Conservation (phyloP, 1,140 invertebrate genomes). For the Agrilus planipennis region DNA sequence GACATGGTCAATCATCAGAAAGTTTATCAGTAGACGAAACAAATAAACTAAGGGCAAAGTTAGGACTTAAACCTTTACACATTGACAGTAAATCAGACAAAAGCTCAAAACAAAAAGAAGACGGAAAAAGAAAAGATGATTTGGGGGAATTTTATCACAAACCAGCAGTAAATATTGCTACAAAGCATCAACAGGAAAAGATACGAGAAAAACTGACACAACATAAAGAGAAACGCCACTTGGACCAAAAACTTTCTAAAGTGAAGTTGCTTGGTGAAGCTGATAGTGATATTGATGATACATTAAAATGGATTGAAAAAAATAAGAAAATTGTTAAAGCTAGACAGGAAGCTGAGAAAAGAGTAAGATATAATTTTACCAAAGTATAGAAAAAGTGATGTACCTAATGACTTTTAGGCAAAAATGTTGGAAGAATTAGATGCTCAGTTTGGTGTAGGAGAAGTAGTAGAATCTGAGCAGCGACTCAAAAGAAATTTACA, state of each 20-base stretch:
- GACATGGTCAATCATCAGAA: conserved; percentile 33
- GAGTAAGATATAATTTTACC: conserved; percentile 42
- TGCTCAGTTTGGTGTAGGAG: conserved; percentile 82
- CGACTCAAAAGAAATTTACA: conserved; percentile 44
- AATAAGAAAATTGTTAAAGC: conserved; percentile 66
- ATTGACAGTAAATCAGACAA: conserved; percentile 38
- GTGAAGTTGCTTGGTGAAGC: conserved; percentile 61
- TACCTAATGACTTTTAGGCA: conserved; percentile 55
- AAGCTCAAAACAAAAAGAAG: conserved; percentile 33
- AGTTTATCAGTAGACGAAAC: conserved; percentile 81
- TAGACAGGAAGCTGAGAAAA: conserved; percentile 74
- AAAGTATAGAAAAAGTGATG: conserved; percentile 5
- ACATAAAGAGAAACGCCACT: conserved; percentile 65
- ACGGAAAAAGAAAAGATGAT: conserved; percentile 55
- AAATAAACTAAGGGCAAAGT: conserved; percentile 80
- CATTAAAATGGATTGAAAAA: conserved; percentile 69
- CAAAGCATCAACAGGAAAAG: conserved; percentile 68
- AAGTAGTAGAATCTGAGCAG: conserved; percentile 70
- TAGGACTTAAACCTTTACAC: conserved; percentile 88
- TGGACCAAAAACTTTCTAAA: conserved; percentile 59
- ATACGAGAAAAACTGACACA: conserved; percentile 67
- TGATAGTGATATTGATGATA: conserved; percentile 55
- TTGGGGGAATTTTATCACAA: conserved; percentile 88
- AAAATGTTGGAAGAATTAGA: conserved; percentile 91
- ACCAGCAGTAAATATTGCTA: conserved; percentile 70